These are phyloP conservation scores for Pocota personata DNA, from an alignment of 2,888 invertebrate genomes.

Conservation along the genomic window DNA sequence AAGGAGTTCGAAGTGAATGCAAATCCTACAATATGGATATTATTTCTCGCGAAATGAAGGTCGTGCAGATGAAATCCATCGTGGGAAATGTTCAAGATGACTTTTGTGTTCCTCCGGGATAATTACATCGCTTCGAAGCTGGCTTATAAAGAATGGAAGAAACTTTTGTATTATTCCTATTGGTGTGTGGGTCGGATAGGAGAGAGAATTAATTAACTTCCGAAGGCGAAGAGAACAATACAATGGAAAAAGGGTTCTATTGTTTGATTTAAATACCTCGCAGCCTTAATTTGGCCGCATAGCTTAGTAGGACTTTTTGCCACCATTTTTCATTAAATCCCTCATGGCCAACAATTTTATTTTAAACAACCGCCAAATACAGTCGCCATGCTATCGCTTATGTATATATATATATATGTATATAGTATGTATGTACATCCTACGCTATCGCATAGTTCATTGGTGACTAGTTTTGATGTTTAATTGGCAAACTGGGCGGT, in stretches of 20 bases:
- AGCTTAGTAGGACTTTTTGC: not conserved
- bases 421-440: no score
- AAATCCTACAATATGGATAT: conserved; percentile 53
- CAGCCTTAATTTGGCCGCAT: not conserved
- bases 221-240: not conserved
- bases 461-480: conserved; percentile 1
- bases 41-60: conserved; percentile 56
- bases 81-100: conserved; percentile 63
- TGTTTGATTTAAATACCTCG: conserved; percentile 14
- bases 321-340: not conserved
- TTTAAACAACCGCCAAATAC: no score
- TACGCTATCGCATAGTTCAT: not conserved
- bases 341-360: no score
- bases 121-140: conserved; percentile 50
- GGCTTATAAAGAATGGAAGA: conserved; percentile 22
- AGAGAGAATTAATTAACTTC: conserved; percentile 58
- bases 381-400: no score
- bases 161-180: conserved; percentile 37
- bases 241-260: not conserved
- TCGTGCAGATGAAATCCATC: conserved; percentile 48
- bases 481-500: not conserved
- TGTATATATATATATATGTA: not conserved
- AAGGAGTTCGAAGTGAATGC: conserved; percentile 66
- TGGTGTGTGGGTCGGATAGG: not conserved
- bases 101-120: conserved; percentile 56